Percentiles rank a stretch among this genome's conserved stretches.
These are phyloP conservation scores for Numenius arquata DNA, from an alignment of 2,113 vertebrate species.

Conservation along the genomic window DNA sequence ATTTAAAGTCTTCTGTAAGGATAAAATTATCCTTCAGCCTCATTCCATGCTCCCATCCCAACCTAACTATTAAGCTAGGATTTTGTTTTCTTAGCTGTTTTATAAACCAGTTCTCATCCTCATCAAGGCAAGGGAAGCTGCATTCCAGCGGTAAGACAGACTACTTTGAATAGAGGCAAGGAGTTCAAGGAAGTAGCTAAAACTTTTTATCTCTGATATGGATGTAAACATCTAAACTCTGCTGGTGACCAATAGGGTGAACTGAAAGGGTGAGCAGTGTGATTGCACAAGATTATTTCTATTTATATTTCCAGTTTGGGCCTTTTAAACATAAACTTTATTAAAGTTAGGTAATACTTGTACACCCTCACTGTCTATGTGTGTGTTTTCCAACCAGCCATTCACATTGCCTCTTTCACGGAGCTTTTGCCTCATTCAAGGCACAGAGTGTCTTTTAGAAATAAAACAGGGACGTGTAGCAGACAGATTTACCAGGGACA, in stretches of 20 bases:
- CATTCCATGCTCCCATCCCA: neutral
- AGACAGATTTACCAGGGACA: neutral
- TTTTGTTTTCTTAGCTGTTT: neutral
- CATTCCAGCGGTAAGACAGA: neutral
- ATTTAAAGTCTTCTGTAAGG: neutral
- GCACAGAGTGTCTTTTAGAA: neutral
- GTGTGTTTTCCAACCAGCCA: neutral
- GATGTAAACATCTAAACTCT: neutral
- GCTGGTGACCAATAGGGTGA: neutral
- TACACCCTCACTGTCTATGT: neutral
- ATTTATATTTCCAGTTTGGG: neutral
- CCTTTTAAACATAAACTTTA: neutral
- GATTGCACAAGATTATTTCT: neutral
- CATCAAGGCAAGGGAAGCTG: neutral
- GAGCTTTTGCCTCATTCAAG: neutral
- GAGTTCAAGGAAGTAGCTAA: neutral
- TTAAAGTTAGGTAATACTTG: neutral
- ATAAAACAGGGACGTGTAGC: neutral
- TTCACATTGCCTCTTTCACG: fast-evolving
- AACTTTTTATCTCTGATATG: neutral
- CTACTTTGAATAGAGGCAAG: neutral
- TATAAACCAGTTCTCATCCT: neutral
- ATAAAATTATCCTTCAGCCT: neutral
- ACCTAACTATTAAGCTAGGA: neutral
- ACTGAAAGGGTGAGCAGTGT: fast-evolving